Evolutionary conservation across 2,888 invertebrate species (phyloP).

Genomic region (Scaptomyza tumidula): DNA sequence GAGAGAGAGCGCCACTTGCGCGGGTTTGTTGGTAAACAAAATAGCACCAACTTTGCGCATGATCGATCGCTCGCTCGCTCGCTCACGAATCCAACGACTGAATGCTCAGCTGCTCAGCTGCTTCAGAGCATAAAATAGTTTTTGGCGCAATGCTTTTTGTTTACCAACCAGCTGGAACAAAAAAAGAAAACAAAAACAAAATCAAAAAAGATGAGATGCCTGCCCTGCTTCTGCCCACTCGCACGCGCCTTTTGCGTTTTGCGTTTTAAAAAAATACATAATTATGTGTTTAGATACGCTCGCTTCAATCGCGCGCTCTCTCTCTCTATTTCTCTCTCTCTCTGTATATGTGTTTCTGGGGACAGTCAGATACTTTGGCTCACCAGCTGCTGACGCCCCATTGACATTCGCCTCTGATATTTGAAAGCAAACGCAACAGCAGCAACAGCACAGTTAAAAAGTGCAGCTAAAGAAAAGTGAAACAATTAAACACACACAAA

Average conservation of each 20-base stretch:
- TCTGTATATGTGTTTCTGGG: constrained; percentile 5
- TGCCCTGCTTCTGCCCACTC: neutral
- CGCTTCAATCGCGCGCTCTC: constrained; percentile 25
- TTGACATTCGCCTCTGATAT: constrained; percentile 76
- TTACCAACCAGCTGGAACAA: constrained; percentile 44
- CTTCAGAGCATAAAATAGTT: constrained; percentile 66
- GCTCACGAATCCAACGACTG: constrained; percentile 15
- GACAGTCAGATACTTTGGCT: constrained; percentile 53
- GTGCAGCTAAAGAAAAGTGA: constrained; percentile 76
- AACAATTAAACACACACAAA: constrained; percentile 29
- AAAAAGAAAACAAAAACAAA: neutral
- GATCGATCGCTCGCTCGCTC: constrained; percentile 49
- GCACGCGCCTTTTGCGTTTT: constrained; percentile 41
- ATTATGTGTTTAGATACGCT: constrained; percentile 76
- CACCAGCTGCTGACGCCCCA: constrained; percentile 50
- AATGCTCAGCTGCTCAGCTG: constrained; percentile 67
- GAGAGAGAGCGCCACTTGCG: constrained; percentile 7
- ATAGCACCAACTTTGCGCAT: constrained; percentile 72
- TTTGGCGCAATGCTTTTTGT: constrained; percentile 62
- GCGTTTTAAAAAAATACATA: constrained; percentile 81
- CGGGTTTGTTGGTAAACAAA: constrained; percentile 77
- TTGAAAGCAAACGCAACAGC: constrained; percentile 74
- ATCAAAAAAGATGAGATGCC: constrained; percentile 2
- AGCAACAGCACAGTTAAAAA: constrained; percentile 44
- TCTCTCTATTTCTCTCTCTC: constrained; percentile 16